Base-by-base conservation (phyloP, 2,888 invertebrate species). In the Melanargia galathea region DNA sequence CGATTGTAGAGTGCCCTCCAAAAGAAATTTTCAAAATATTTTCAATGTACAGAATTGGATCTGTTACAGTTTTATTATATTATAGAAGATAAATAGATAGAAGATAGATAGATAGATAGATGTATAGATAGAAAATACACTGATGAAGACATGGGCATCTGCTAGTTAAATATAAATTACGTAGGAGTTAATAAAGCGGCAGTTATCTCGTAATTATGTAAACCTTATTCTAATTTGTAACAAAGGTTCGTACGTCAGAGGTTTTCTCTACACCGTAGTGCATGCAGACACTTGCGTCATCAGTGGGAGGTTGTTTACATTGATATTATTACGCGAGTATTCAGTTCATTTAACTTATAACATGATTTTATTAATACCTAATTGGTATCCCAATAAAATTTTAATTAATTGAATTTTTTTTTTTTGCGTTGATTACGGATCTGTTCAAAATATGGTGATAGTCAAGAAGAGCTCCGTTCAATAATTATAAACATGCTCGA, bases 221-320 rank as follows among this genome's bases (percentile, higher is more conserved):
- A 63, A 63, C 58, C 18, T 22, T 62, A 64, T 64, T 67, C 60
- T 64, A 60, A 52, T 62, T 67, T 45, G 38, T 55, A 60, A 64
- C 62, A 62, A 64, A 64, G 55, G 63, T 43, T 48, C 49, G 33
- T 20, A 64, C 59, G 63, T 68, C 56, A 66, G 58, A 40, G 16
- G 59, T 59, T 58, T 62, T 62, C 55, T 55, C 24, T 51, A 40
- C 20, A 55, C 49, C 54, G 40, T 46, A 46, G 51, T 22, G 49
- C 24, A 59, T 56, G 52, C 51, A 52, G 16, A 18, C 43, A 59
- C 54, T 49, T 63, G 60, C 63, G 60, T 66, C 64, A 64, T 62
- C 38, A 16, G 40, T 35, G 22, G 51, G 58, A 54, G 40, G 56
- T 60, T 65, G 52, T 60, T 64, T 48, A 26, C 52, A 22, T 26